Evolutionary conservation across 2,113 vertebrate genomes (phyloP), one percentile per base, ranked within the genome.

Genomic region (Prionailurus viverrinus): DNA sequence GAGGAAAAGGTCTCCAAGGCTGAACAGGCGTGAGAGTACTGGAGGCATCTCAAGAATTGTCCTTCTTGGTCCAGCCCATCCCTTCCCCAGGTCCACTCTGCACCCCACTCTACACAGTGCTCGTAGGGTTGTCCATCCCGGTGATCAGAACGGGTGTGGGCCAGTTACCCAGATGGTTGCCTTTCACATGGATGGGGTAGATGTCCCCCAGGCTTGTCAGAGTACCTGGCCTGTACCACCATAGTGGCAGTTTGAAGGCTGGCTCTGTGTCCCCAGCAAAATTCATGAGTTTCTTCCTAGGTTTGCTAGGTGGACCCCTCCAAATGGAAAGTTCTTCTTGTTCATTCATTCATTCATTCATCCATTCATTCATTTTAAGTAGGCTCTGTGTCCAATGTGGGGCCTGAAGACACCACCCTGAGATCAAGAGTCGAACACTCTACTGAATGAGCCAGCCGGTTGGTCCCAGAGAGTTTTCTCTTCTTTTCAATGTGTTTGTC

Each of bases 31-130:
- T 55, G 45, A 58, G 10, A 58, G 9, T 53, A 48, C 6, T n/a
- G 5, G 36, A 9, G 1, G 5, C 15, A 21, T 55, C 6, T 95
- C 48, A 11, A 78, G 61, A 7, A 53, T 53, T 21, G 29, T 89
- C 7, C 76, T 7, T 63, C 10, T n/a, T 13, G 39, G 48, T 83
- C 29, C 29, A 21, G 1, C 25, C n/a, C 41, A 13, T 63, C 4
- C 3, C 1, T 87, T 39, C 16, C 81, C 27, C 21, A 19, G 9
- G 5, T 58, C 18, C 5, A 29, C 41, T 69, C 9, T 23, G 3
- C 3, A 16, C 25, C n/a, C 19, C 2, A 33, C 7, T 65, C 16
- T 65, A 7, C 0, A 8, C 1, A 16, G 18, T 33, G 25, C 27
- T 5, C 0, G 14, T 16, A 33, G 10, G 18, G 4, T 68, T 61